These are phyloP conservation scores for Heterodera schachtii DNA, from an alignment of 1,140 invertebrate species.

Conservation along the genomic window DNA sequence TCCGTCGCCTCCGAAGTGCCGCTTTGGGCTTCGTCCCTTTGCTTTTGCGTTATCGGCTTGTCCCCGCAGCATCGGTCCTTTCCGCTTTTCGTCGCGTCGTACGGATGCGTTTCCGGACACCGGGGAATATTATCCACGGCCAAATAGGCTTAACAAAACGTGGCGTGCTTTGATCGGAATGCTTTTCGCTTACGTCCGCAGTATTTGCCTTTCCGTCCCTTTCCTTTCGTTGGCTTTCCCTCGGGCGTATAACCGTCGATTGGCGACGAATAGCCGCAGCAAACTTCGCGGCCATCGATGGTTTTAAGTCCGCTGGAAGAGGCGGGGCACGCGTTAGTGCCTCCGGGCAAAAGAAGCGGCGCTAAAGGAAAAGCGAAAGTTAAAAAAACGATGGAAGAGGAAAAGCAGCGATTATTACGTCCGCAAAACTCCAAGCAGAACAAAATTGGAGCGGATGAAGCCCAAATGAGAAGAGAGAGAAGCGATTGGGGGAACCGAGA, in stretches of 20 bases:
- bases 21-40: neutral
- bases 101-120: conserved; percentile 3
- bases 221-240: neutral
- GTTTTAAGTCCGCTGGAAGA: conserved; percentile 2
- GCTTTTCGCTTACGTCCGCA: neutral
- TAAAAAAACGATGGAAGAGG: neutral
- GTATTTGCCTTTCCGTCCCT: neutral
- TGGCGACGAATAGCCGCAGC: conserved; percentile 17
- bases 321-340: neutral
- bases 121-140: conserved; percentile 3
- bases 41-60: conserved; percentile 8
- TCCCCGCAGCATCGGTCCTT: conserved; percentile 16
- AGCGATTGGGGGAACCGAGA: neutral
- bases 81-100: conserved; percentile 1
- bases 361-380: neutral
- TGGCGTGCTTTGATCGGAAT: neutral
- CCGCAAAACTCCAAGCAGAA: neutral
- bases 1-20: neutral
- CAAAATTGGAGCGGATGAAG: neutral
- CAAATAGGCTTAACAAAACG: neutral
- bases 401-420: neutral
- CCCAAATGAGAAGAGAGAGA: neutral
- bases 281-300: conserved; percentile 10
- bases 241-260: conserved; percentile 19
- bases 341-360: neutral